phyloP scores from a whole-genome alignment of 1,140 invertebrate species.

The Nautilus pompilius region DNA sequence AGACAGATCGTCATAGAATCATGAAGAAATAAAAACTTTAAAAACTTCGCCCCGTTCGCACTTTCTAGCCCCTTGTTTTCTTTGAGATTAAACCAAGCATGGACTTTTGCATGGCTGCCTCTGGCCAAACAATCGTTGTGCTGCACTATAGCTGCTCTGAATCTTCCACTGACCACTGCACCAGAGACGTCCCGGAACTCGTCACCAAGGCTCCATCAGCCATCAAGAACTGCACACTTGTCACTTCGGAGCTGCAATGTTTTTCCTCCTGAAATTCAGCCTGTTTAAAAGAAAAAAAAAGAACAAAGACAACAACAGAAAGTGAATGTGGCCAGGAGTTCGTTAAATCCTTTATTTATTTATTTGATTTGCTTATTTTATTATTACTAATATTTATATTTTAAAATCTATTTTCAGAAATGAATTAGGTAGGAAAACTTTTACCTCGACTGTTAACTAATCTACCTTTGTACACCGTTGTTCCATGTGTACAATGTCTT shows the following conservation, averaged over 20 bases:
- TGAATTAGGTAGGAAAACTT: not conserved
- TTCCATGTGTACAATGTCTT: no score
- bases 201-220: constrained; percentile 72
- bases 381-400: not conserved
- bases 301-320: not conserved
- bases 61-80: no score
- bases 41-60: no score
- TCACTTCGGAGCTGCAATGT: constrained; percentile 80
- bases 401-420: not conserved
- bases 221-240: constrained; percentile 61
- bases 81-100: no score
- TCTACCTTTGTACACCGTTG: not conserved
- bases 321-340: not conserved
- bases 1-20: no score
- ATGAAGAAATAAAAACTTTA: no score
- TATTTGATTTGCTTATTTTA: not conserved
- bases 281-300: constrained; percentile 15
- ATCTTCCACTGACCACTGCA: constrained; percentile 71
- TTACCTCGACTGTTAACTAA: not conserved
- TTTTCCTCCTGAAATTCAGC: constrained; percentile 31
- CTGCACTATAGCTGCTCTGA: no score
- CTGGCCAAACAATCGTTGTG: no score
- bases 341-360: no score
- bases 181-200: constrained; percentile 78
- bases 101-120: no score